Base-by-base conservation (phyloP, 2,797 vertebrate genomes). In the Sebastes goodei region DNA sequence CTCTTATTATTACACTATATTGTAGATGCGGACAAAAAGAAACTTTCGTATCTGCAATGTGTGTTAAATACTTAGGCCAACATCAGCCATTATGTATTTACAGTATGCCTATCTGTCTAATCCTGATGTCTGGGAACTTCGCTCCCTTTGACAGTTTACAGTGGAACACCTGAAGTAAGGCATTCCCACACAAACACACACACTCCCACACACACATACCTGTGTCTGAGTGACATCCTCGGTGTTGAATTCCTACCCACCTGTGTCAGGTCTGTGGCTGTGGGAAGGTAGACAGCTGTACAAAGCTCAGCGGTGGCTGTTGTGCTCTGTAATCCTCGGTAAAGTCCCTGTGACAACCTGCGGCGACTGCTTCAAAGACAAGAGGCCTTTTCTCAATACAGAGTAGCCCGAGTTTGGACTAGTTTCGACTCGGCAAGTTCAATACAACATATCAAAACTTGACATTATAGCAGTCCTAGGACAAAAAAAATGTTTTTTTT, bases 241-340 rank as follows among this genome's bases (percentile, higher is more conserved):
- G 35, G 80, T 77, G 79, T 53, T 88, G 77, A 77, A 89, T 92
- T 89, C 87, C 86, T 78, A 1, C 32, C 80, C 80, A 82, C 81
- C 84, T 89, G 84, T 81, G 86, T 88, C 29, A 81, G 78, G 86
- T 76, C 66, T 84, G 79, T 32, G 76, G 32, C 63, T 79, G 87
- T 90, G 87, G 83, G 88, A 92, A 87, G 71, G 72, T 77, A 71
- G 85, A 86, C 92, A 90, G 87, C 92, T 92, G 91, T 82, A 81
- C 92, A 90, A 84, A 89, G 88, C 83, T 72, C 66, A 23, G 75
- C 68, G 8, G 66, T 20, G 49, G 25, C 85, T 75, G 78, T 61
- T 84, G 49, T 71, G 83, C 86, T 86, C 72, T 93, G 80, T 92
- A 89, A 90, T 89, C 85, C 83, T 55, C 7, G 1, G 65, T 68